Percentiles rank a stretch among this genome's conserved stretches.
These are phyloP conservation scores for Montipora capricornis DNA, from an alignment of 64 coral and sea anemone species.

Conservation along the genomic window DNA sequence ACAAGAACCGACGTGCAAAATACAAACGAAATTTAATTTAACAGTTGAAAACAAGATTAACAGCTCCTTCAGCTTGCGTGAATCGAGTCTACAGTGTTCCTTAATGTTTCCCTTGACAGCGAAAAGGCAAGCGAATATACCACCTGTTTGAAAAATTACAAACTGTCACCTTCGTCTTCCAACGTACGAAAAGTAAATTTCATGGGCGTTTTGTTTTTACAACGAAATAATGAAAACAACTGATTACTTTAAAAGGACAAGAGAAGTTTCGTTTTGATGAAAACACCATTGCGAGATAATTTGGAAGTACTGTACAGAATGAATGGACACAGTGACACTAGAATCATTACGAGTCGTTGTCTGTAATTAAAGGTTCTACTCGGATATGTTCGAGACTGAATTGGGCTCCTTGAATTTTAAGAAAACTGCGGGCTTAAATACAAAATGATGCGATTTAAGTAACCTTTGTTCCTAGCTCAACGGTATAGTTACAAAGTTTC, in stretches of 20 bases:
- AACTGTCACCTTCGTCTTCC: constrained; percentile 4
- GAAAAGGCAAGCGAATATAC: constrained; percentile 28
- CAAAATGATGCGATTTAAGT: not conserved
- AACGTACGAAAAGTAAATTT: not conserved
- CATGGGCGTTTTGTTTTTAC: not conserved
- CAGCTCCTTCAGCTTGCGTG: constrained; percentile 1
- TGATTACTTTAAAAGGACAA: not conserved
- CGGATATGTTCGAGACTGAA: not conserved
- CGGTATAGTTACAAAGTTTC: no score
- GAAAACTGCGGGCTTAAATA: not conserved
- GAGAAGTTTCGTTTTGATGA: not conserved
- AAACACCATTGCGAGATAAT: not conserved
- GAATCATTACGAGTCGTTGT: not conserved
- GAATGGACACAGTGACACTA: not conserved
- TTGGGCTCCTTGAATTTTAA: not conserved
- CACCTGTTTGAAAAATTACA: constrained; percentile 41
- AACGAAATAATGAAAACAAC: not conserved
- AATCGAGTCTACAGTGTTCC: constrained; percentile 17
- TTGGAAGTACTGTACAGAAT: not conserved
- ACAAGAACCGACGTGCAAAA: no score
- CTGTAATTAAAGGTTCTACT: not conserved
- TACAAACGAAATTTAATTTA: constrained; percentile 38
- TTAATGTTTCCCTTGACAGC: constrained; percentile 16
- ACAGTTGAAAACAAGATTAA: constrained; percentile 46
- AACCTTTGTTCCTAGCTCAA: not conserved